These are phyloP conservation scores for Hylaea fasciaria DNA, from an alignment of 2,888 invertebrate species.

Conservation along the genomic window DNA sequence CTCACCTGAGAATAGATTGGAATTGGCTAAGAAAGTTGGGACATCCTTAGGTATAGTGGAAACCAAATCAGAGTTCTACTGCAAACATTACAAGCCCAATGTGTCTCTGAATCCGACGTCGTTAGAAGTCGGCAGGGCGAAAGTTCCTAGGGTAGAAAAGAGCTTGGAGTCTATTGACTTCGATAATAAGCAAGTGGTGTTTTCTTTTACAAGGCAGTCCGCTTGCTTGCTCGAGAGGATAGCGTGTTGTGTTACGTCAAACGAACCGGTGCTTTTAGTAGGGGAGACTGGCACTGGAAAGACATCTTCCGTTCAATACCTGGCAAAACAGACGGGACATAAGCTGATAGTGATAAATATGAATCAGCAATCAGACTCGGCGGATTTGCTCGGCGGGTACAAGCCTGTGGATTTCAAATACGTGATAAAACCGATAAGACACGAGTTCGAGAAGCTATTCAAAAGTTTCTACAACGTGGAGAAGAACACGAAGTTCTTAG, in stretches of 20 bases:
- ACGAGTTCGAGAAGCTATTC: slow-evolving; percentile 94
- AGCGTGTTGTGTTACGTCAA: slow-evolving; percentile 91
- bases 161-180: slow-evolving; percentile 68
- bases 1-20: slow-evolving; percentile 86
- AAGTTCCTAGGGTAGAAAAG: slow-evolving; percentile 76
- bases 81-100: slow-evolving; percentile 91
- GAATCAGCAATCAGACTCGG: slow-evolving; percentile 99
- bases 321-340: slow-evolving; percentile 93
- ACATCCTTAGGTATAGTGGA: slow-evolving; percentile 92
- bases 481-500: slow-evolving; percentile 93
- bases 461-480: slow-evolving; percentile 89
- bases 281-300: slow-evolving; percentile 99
- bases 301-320: slow-evolving; percentile 96
- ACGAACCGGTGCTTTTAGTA: slow-evolving; percentile 96
- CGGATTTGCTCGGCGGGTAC: slow-evolving; percentile 98
- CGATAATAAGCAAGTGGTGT: slow-evolving; percentile 82
- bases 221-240: slow-evolving; percentile 94
- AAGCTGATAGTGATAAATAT: slow-evolving; percentile 97
- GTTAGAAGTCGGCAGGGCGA: slow-evolving; percentile 90
- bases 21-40: slow-evolving; percentile 90
- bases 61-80: slow-evolving; percentile 92
- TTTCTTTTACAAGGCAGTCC: slow-evolving; percentile 93
- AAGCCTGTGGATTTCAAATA: slow-evolving; percentile 97
- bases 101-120: slow-evolving; percentile 84
- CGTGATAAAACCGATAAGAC: slow-evolving; percentile 91